These are phyloP conservation scores for Calephelis nemesis DNA, from an alignment of 1,140 invertebrate genomes.

Conservation along the genomic window DNA sequence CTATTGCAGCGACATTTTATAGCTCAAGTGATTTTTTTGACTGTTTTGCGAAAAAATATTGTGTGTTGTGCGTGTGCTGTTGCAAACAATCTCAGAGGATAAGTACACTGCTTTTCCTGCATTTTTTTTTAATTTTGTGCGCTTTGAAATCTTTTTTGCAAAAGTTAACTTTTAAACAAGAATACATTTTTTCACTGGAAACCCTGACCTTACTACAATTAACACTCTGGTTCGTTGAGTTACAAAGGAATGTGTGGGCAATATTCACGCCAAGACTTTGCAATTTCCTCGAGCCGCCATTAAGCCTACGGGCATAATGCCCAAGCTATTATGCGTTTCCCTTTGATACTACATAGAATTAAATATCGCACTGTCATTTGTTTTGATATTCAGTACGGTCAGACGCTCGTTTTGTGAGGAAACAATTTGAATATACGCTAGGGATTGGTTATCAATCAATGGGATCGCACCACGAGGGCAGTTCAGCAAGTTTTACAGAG, in stretches of 20 bases:
- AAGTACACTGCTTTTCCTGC: too few relatives aligned
- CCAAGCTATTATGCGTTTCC: slow-evolving; percentile 11
- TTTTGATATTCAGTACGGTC: slow-evolving; percentile 14
- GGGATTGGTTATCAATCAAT: slow-evolving; percentile 14
- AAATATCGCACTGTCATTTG: slow-evolving; percentile 12
- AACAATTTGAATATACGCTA: slow-evolving; percentile 11
- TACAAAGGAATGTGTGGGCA: slow-evolving; percentile 10
- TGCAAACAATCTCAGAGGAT: too few relatives aligned
- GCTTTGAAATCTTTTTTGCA: too few relatives aligned
- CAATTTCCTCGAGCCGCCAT: slow-evolving; percentile 4
- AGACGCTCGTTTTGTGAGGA: slow-evolving; percentile 11
- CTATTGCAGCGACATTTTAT: too few relatives aligned
- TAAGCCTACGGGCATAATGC: slow-evolving; percentile 11
- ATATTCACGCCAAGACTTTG: slow-evolving; percentile 12
- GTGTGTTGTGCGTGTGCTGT: too few relatives aligned
- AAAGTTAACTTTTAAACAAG: too few relatives aligned
- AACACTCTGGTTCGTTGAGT: slow-evolving; percentile 1
- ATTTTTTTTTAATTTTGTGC: too few relatives aligned
- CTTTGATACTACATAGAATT: slow-evolving; percentile 4
- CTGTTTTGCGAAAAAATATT: too few relatives aligned
- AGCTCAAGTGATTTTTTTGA: too few relatives aligned
- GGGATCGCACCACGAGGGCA: slow-evolving; percentile 10
- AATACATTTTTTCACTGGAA: neutral
- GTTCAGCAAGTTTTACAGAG: slow-evolving; percentile 12
- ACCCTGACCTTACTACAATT: slow-evolving; percentile 6